Evolutionary conservation across 2,888 invertebrate genomes (phyloP), one percentile per base, ranked within the genome.

Genomic region (Ptychoptera albimana): DNA sequence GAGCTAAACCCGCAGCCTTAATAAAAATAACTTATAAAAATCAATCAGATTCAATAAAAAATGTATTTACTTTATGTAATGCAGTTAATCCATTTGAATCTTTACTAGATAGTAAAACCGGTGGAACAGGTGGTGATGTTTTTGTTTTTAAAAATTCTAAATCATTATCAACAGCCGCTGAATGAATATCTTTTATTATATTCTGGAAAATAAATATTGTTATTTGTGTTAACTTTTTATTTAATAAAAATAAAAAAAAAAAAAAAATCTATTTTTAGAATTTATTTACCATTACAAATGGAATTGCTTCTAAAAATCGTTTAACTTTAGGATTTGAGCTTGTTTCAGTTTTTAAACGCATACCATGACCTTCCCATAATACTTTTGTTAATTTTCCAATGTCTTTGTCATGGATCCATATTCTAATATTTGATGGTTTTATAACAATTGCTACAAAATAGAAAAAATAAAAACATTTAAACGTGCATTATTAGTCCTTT

Each of bases 371-470:
- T 56, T 85, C 85, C 84, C 91, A 86, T 43, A 92, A 73, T 5
- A 91, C 84, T 57, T 83, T 81, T 65, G 91, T 88, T 54, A 92
- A 69, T 53, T 84, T 82, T 42, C 76, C 77, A 61, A 92, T 74
- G 64, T 92, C 88, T 62, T 85, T 79, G 64, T 92, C 91, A 63
- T 92, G 88, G 55, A 92, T 88, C 93, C 93, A 94, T 70, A 92
- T 92, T 53, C 92, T 73, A 51, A 94, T 91, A 59, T 88, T 91
- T 51, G 91, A 84, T 46, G 83, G 76, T 56, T 82, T 85, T 55
- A 87, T 79, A 57, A 82, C 80, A 60, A 84, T 68, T 61, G 75
- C 86, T 83, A 64, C 52, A n/a, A 44, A 41, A 37, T 12, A 38
- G 23, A 41, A 31, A 31, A 37, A 38, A 39, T 39, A 40, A 45